Conservation (phyloP, 2,113 vertebrate species). For the Paraplagusia blochii region DNA sequence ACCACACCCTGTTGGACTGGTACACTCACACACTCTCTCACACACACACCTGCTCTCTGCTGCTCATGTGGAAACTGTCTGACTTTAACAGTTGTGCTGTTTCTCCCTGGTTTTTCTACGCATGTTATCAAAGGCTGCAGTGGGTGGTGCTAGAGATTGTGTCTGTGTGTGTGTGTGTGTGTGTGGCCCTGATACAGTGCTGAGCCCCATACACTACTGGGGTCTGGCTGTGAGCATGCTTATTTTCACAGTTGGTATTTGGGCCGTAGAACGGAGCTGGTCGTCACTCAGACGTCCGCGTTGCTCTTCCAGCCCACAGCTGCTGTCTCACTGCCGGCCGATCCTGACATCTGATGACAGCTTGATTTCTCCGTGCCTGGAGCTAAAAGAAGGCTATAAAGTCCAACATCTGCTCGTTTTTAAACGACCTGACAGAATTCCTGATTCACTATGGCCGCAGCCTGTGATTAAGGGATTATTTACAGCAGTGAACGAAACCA, state of each 20-base stretch:
- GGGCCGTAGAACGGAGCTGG: constrained; percentile 28
- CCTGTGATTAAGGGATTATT: neutral
- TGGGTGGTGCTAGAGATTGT: constrained; percentile 44
- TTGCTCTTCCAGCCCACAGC: constrained; percentile 45
- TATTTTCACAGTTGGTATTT: constrained; percentile 68
- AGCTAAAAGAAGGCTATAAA: constrained; percentile 18
- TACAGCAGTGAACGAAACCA: neutral
- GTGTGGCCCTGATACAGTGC: constrained; percentile 42
- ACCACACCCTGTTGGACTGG: constrained; percentile 22
- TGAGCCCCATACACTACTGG: constrained; percentile 34
- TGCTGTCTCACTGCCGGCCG: constrained; percentile 33
- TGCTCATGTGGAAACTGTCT: constrained; percentile 19
- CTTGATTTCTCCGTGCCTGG: constrained; percentile 39
- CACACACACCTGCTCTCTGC: constrained; percentile 56
- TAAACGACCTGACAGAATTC: neutral
- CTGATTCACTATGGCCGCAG: neutral
- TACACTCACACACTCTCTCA: constrained; percentile 6
- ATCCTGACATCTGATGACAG: constrained; percentile 31
- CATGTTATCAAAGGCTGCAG: constrained; percentile 31
- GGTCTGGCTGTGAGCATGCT: constrained; percentile 37
- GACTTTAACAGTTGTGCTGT: constrained; percentile 58
- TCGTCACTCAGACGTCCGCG: constrained; percentile 36
- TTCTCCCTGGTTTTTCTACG: constrained; percentile 41
- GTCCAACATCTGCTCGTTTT: constrained; percentile 16
- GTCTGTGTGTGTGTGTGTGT: constrained; percentile 39